Percentiles rank a stretch among this genome's conserved stretches.
These are phyloP conservation scores for Mastacembelus armatus DNA, from an alignment of 2,797 vertebrate genomes.

Conservation along the genomic window DNA sequence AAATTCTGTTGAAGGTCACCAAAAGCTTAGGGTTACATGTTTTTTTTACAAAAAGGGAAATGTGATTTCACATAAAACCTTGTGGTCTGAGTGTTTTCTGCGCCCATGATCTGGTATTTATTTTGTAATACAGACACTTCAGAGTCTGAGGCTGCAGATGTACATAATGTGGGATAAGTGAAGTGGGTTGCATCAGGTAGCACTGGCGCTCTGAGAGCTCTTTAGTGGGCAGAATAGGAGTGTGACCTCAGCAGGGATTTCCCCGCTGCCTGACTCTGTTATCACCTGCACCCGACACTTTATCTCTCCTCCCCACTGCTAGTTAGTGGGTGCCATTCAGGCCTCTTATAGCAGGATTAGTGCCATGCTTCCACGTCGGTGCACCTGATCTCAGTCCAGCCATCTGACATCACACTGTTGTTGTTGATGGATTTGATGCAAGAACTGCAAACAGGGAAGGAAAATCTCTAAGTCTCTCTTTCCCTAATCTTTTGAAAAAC, in stretches of 20 bases:
- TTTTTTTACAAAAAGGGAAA: constrained; percentile 1
- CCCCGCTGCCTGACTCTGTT: constrained; percentile 46
- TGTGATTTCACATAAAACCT: neutral
- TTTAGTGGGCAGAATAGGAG: constrained; percentile 27
- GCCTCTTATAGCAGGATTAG: constrained; percentile 57
- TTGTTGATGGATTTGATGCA: constrained; percentile 38
- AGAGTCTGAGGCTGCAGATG: neutral
- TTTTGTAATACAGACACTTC: neutral
- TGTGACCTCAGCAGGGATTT: constrained; percentile 61
- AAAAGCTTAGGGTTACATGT: constrained; percentile 22
- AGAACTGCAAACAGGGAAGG: constrained; percentile 33
- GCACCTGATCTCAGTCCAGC: constrained; percentile 53
- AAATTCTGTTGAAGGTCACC: constrained; percentile 45
- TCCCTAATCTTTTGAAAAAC: constrained; percentile 27
- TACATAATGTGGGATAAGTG: neutral
- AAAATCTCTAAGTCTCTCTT: constrained; percentile 25
- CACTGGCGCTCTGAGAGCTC: constrained; percentile 2
- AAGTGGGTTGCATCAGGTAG: constrained; percentile 1
- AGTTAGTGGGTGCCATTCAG: constrained; percentile 42
- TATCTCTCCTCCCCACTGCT: constrained; percentile 27
- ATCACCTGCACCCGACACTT: constrained; percentile 45
- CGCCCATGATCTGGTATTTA: neutral
- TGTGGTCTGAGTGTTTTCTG: neutral
- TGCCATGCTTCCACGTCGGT: constrained; percentile 38
- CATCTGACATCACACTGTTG: constrained; percentile 58